Evolutionary conservation across 2,888 invertebrate genomes (phyloP).

Genomic region (Drosophila paramelanica): DNA sequence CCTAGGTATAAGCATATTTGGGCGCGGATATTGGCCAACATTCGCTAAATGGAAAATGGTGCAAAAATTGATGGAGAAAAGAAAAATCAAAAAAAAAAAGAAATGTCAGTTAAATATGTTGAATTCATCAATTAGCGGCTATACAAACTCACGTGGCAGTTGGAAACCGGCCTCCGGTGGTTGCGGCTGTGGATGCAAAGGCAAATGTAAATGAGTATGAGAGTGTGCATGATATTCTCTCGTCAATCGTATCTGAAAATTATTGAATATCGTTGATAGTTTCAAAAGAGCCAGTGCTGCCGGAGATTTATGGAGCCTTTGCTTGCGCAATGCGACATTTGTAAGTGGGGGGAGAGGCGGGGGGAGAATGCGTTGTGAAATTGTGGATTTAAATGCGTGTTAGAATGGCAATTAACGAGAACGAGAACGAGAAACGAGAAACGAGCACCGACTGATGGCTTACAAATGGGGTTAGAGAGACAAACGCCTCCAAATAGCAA

Average conservation of each 20-base stretch:
- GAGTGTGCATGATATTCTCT: constrained; percentile 97
- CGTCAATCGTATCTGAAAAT: constrained; percentile 94
- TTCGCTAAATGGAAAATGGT: constrained; percentile 77
- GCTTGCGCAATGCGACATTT: constrained; percentile 53
- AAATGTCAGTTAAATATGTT: constrained; percentile 36
- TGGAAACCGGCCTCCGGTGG: constrained; percentile 90
- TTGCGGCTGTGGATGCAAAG: constrained; percentile 91
- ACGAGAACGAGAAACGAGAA: constrained; percentile 42
- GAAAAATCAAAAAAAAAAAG: not conserved
- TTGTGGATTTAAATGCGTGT: constrained; percentile 57
- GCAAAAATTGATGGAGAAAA: constrained; percentile 1
- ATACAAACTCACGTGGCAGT: constrained; percentile 87
- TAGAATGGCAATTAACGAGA: constrained; percentile 37
- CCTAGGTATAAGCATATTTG: constrained; percentile 85
- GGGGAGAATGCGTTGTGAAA: constrained; percentile 34
- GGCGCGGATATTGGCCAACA: constrained; percentile 85
- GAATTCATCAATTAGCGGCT: constrained; percentile 55
- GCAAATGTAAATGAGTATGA: constrained; percentile 96
- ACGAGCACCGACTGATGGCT: constrained; percentile 56
- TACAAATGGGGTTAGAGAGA: constrained; percentile 42
- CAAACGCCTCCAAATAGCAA: constrained; percentile 14
- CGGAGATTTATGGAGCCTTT: constrained; percentile 51
- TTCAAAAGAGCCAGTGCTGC: constrained; percentile 83
- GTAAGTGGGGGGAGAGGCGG: constrained; percentile 42
- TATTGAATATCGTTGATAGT: constrained; percentile 82